phyloP scores from a whole-genome alignment of 2,888 invertebrate species.

The Gastrophysa polygoni region DNA sequence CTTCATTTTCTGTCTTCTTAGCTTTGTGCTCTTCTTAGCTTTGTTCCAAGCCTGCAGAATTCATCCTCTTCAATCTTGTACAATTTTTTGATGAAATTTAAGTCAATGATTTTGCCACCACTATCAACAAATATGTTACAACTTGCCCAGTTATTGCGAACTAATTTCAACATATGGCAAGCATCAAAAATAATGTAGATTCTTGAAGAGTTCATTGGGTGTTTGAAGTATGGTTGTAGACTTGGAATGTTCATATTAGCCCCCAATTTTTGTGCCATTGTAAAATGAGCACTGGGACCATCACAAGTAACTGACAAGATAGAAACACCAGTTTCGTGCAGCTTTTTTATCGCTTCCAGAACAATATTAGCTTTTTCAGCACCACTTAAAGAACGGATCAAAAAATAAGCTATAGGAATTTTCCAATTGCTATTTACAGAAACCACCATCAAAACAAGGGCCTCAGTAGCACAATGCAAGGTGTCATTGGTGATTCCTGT shows the following conservation, averaged over 20 bases:
- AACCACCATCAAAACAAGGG: constrained; percentile 36
- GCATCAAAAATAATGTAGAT: constrained; percentile 22
- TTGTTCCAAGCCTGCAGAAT: neutral
- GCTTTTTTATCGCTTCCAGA: constrained; percentile 19
- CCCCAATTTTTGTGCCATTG: constrained; percentile 29
- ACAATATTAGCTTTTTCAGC: constrained; percentile 30
- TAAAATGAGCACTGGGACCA: constrained; percentile 29
- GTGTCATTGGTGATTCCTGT: constrained; percentile 30
- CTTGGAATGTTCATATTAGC: constrained; percentile 24
- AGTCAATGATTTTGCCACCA: constrained; percentile 15
- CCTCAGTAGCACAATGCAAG: constrained; percentile 39
- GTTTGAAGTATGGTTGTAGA: constrained; percentile 30
- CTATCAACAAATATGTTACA: neutral
- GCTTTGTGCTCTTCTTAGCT: too few species aligned
- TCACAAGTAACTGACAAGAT: constrained; percentile 36
- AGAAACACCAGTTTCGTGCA: constrained; percentile 28
- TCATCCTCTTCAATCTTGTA: constrained; percentile 26
- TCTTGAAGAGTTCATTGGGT: constrained; percentile 24
- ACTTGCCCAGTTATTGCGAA: constrained; percentile 15
- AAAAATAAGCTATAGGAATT: constrained; percentile 41
- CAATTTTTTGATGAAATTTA: constrained; percentile 18
- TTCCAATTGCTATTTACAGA: constrained; percentile 36
- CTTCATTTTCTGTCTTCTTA: constrained; percentile 19
- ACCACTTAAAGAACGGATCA: constrained; percentile 33
- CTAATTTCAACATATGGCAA: constrained; percentile 26